Evolutionary conservation across 2,113 vertebrate species (phyloP).

Genomic region (Nothocercus julius): DNA sequence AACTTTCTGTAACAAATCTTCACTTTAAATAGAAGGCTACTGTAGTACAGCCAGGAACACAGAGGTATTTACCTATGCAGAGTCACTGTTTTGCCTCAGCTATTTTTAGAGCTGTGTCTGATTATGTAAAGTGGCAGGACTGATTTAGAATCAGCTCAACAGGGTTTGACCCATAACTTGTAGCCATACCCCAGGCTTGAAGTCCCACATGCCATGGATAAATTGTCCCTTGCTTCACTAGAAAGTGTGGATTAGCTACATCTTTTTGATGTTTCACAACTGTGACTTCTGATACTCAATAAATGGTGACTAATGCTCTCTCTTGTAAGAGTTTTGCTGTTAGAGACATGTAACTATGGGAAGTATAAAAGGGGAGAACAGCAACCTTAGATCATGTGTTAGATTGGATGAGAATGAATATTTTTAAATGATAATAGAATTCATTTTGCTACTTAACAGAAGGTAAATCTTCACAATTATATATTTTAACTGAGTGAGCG

Average conservation of each 20-base stretch:
- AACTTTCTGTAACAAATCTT: background rate
- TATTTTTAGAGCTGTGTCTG: background rate
- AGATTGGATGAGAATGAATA: background rate
- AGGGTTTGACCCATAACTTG: background rate
- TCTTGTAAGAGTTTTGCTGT: background rate
- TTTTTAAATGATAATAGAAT: background rate
- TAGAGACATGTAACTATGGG: accelerated
- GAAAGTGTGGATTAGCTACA: background rate
- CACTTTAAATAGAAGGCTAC: background rate
- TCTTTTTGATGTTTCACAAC: background rate
- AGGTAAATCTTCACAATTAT: background rate
- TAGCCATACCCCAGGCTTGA: background rate
- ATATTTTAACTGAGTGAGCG: background rate
- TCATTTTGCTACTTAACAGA: background rate
- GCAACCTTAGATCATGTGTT: background rate
- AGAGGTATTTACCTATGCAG: background rate
- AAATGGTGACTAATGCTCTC: background rate
- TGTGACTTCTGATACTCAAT: background rate
- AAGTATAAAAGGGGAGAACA: background rate
- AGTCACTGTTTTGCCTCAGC: background rate
- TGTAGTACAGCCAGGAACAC: background rate
- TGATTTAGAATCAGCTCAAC: background rate
- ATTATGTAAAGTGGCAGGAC: background rate
- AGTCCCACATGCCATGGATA: background rate
- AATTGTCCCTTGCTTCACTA: background rate